Conservation (phyloP, 2,888 invertebrate genomes). For the Cephalotes varians region DNA sequence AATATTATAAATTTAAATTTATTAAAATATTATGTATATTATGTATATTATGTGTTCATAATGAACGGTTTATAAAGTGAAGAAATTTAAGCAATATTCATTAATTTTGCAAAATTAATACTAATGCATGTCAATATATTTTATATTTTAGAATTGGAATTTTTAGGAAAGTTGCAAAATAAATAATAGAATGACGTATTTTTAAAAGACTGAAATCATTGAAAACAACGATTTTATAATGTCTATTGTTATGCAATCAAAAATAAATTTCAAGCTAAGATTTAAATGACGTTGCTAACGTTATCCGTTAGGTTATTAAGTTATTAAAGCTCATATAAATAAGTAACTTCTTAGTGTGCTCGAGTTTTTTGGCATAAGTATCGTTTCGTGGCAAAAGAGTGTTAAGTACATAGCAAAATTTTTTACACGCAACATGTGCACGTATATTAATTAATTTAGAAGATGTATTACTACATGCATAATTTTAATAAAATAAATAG, state of each 20-base stretch:
- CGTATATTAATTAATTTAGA: conserved; percentile 12
- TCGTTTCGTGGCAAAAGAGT: background rate
- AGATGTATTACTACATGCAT: background rate
- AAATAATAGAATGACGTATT: background rate
- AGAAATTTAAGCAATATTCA: background rate
- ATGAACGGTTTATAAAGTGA: too few relatives aligned
- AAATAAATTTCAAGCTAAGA: background rate
- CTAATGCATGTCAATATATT: background rate
- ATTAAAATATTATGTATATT: background rate
- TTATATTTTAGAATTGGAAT: background rate
- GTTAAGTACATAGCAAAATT: conserved; percentile 7
- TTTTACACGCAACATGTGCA: background rate
- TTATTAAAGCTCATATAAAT: conserved; percentile 8
- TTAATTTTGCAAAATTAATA: background rate
- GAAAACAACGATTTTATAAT: background rate
- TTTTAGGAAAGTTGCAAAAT: background rate
- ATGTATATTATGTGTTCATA: background rate
- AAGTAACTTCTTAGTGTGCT: background rate
- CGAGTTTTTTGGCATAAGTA: conserved; percentile 3
- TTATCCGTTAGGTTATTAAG: background rate
- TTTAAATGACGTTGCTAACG: background rate
- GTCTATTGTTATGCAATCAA: background rate
- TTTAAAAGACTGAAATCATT: background rate
- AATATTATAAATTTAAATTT: background rate
- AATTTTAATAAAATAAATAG: background rate